A percentile compares a stretch with the other conserved stretches of the same genome.
phyloP scores from a whole-genome alignment of 2,113 vertebrate genomes.

The Antidorcas marsupialis region DNA sequence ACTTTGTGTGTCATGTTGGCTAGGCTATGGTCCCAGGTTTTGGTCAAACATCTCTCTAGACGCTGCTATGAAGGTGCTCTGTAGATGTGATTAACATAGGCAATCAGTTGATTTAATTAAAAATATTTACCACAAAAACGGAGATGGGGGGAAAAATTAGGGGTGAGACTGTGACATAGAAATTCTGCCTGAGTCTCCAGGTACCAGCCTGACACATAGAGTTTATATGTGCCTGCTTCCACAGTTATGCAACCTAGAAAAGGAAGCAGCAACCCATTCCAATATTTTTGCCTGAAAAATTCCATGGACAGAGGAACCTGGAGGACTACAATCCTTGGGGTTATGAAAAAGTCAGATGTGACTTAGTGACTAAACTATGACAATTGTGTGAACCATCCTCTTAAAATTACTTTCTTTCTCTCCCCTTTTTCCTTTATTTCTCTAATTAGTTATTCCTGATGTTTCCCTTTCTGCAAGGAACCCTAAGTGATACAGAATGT shows the following conservation, averaged over 20 bases:
- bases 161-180: background rate
- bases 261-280: background rate
- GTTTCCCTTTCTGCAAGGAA: background rate
- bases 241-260: fast-evolving
- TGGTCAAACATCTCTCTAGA: background rate
- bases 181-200: background rate
- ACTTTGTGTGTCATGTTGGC: background rate
- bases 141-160: background rate
- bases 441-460: background rate
- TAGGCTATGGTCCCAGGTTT: background rate
- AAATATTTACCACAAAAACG: background rate
- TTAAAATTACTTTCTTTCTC: background rate
- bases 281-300: background rate
- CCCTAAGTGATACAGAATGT: background rate
- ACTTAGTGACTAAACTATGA: background rate
- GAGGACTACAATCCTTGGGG: background rate
- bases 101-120: background rate
- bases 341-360: background rate
- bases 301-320: background rate
- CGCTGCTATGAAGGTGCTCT: background rate
- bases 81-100: background rate
- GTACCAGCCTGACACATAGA: background rate
- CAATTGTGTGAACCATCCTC: background rate
- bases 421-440: background rate
- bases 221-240: background rate